phyloP scores from a whole-genome alignment of 2,113 vertebrate genomes.

The Circaetus gallicus region DNA sequence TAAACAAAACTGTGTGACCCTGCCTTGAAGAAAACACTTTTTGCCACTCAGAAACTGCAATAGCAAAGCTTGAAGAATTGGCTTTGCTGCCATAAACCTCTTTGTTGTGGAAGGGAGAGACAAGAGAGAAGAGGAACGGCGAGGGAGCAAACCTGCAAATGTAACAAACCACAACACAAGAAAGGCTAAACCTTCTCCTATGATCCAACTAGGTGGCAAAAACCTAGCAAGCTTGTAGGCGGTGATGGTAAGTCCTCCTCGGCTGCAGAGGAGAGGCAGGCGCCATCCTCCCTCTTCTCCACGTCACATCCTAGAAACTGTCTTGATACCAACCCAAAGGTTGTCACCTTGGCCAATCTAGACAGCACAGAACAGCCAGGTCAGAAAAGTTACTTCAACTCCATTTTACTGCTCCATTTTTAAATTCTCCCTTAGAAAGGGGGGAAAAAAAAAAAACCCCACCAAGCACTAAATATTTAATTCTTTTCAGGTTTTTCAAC shows the following conservation, averaged over 20 bases:
- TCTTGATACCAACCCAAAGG: neutral
- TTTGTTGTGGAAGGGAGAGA: neutral
- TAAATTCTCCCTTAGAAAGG: neutral
- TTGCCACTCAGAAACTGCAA: neutral
- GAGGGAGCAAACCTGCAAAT: neutral
- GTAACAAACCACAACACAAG: neutral
- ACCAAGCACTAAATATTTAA: neutral
- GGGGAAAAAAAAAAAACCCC: neutral
- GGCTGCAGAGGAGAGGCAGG: accelerated
- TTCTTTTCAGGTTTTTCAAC: neutral
- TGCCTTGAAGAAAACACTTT: neutral
- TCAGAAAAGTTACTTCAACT: neutral
- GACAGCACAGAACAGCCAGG: neutral
- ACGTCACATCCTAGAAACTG: neutral
- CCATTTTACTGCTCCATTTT: neutral
- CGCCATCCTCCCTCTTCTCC: neutral
- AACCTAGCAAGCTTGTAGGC: neutral
- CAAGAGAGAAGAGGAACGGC: neutral
- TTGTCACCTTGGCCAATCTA: neutral
- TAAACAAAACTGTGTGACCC: neutral
- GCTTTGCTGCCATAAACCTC: neutral
- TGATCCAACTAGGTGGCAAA: neutral
- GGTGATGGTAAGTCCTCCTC: neutral
- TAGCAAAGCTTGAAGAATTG: neutral
- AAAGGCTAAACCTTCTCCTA: neutral